Evolutionary conservation across 2,888 invertebrate genomes (phyloP), one percentile per base, ranked within the genome.

Genomic region (Ennomos quercinarius): DNA sequence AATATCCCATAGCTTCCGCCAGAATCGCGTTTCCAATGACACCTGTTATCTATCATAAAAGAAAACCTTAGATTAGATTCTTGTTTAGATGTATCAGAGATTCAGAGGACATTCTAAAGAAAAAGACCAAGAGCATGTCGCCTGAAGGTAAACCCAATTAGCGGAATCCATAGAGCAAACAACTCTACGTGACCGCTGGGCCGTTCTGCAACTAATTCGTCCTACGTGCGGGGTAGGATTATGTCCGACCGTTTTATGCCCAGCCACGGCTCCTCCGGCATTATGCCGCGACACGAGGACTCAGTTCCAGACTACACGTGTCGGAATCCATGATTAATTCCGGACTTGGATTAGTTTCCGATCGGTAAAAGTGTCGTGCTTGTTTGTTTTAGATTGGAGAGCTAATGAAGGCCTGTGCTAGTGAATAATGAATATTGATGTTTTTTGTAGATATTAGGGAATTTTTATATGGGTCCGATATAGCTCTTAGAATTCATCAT

Each of bases 161-260:
- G 59, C 51, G 38, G 66, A 70, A 74, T 72, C 67, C 58, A 61
- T 61, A 70, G 67, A 70, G 70, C 70, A 76, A 77, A 78, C 77
- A 75, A 53, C 56, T 49, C 34, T 69, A 77, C 78, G 78, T 78
- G 78, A 51, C 70, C 72, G 67, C 68, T 64, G 64, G 58, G 61
- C 56, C 39, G 50, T 61, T 61, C 66, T 69, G 63, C 66, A 68
- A 71, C 70, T 76, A 74, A 73, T 70, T 66, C 67, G 64, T 58
- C 58, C 76, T 76, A 83, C 83, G 82, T 79, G 78, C 57, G 70
- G 73, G 76, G 66, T 60, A 59, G 80, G 84, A 82, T 83, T 82
- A 81, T 27, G 27, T 27, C 27, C 27, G 27, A 70, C 59, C 58
- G 64, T 72, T 73, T 78, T 80, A 83, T 82, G 82, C 78, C 61